These are phyloP conservation scores for Tupaia chinensis DNA, from an alignment of 2,113 vertebrate genomes.

Conservation along the genomic window DNA sequence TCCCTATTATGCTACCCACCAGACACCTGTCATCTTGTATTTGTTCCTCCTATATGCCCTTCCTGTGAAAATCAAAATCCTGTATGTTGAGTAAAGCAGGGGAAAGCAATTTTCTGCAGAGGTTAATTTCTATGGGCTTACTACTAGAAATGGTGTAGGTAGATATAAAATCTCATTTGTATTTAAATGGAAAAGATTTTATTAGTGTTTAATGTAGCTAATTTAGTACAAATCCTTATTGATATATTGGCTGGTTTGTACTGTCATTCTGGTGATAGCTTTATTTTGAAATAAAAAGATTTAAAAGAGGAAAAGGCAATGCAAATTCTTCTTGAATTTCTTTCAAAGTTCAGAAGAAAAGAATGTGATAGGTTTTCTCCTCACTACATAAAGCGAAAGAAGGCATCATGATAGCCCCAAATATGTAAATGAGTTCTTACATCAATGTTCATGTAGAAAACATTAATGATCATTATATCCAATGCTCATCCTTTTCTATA, in stretches of 20 bases:
- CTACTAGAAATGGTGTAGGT: conserved; percentile 75
- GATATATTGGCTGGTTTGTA: conserved; percentile 26
- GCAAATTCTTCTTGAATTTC: not conserved
- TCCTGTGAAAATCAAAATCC: not conserved
- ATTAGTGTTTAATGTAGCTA: conserved; percentile 60
- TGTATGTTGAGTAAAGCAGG: conserved; percentile 45
- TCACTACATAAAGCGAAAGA: not conserved
- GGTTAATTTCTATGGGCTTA: conserved; percentile 79
- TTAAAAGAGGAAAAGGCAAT: not conserved
- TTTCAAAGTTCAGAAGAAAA: conserved; percentile 23
- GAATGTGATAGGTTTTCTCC: not conserved
- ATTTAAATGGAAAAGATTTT: conserved; percentile 74
- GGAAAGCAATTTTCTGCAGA: conserved; percentile 84
- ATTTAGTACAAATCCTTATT: conserved; percentile 72
- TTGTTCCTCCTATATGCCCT: not conserved
- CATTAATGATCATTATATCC: not conserved
- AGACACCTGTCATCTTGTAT: not conserved
- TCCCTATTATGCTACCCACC: not conserved
- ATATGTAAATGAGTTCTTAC: not conserved
- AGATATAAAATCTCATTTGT: conserved; percentile 80
- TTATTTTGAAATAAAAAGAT: conserved; percentile 57
- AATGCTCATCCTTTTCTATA: not conserved
- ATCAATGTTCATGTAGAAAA: not conserved
- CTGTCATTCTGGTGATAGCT: not conserved
- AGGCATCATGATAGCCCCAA: not conserved